Evolutionary conservation across 2,888 invertebrate genomes (phyloP), one percentile per base, ranked within the genome.

Genomic region (Zele albiditarsus): DNA sequence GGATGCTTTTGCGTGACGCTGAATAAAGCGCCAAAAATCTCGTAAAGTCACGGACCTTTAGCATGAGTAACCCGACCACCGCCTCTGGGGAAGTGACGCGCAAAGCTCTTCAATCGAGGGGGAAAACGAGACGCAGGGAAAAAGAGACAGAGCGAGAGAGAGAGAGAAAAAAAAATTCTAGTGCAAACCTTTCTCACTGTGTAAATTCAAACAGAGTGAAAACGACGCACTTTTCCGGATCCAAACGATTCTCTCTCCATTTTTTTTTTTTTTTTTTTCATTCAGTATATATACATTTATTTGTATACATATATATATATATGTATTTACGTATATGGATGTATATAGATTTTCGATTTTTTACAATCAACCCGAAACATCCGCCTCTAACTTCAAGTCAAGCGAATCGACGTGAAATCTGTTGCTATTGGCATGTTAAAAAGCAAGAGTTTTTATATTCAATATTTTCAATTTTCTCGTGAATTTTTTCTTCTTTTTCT

Each of bases 131-230:
- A 65, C 31, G 70, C 62, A 53, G 12, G 2, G 12, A 42, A 42
- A 10, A 12, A 12, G 12, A 42, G 12, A 42, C 2, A 53, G 4
- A 53, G 20, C 20, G 20, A 53, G 20, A 53, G 68, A 70, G 31
- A 38, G 38, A 38, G 68, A 67, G 16, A 69, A 68, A 63, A 20
- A 57, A 67, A 66, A 67, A 71, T 72, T 60, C 72, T 69, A 71
- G 77, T 46, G 77, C 78, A 79, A 80, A 79, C 78, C 79, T 76
- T 62, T 77, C 73, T 46, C 71, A 33, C 78, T 84, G 83, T 82
- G 83, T 77, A 84, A 84, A 84, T 84, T 84, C 83, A 84, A 82
- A 82, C 81, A 77, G 79, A 78, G 76, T 83, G 82, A 77, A 80
- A 83, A 80, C 78, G 77, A 75, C 78, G 75, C 77, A 73, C 78